Evolutionary conservation across 2,797 vertebrate genomes (phyloP).

Genomic region (Manis crassicaudata): DNA sequence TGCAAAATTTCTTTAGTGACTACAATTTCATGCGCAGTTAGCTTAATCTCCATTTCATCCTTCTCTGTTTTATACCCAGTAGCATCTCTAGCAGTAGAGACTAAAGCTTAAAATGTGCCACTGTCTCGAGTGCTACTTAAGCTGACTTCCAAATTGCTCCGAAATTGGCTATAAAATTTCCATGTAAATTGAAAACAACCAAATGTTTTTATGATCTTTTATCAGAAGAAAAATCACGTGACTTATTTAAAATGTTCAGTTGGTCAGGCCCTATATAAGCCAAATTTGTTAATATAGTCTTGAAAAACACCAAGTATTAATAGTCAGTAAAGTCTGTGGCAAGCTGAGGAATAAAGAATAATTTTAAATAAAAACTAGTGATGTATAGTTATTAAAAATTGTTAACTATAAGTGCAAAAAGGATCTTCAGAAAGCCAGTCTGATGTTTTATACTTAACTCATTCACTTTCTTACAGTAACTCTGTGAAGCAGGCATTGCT

Average conservation of each 20-base stretch:
- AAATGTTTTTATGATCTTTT: constrained; percentile 62
- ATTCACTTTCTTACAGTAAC: background rate
- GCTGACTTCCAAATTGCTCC: constrained; percentile 74
- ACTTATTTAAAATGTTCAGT: constrained; percentile 25
- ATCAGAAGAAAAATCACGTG: constrained; percentile 17
- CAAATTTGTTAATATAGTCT: constrained; percentile 23
- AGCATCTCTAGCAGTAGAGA: constrained; percentile 64
- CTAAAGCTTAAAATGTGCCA: constrained; percentile 78
- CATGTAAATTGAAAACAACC: constrained; percentile 58
- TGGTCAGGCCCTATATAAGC: background rate
- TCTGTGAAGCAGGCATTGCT: constrained; percentile 7
- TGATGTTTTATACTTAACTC: background rate
- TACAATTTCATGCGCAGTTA: constrained; percentile 87
- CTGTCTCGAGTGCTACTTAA: constrained; percentile 79
- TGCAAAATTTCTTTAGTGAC: constrained; percentile 84
- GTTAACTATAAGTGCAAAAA: background rate
- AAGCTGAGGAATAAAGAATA: constrained; percentile 14
- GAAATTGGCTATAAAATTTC: constrained; percentile 67
- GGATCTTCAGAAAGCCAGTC: background rate
- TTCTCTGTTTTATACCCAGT: constrained; percentile 81
- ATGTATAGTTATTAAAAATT: background rate
- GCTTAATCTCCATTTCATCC: constrained; percentile 85
- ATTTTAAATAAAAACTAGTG: constrained; percentile 45
- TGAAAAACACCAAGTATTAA: background rate
- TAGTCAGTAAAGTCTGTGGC: background rate